Percentiles rank a stretch among this genome's conserved stretches.
Conservation (phyloP, 2,797 vertebrate species). For the Esox lucius region DNA sequence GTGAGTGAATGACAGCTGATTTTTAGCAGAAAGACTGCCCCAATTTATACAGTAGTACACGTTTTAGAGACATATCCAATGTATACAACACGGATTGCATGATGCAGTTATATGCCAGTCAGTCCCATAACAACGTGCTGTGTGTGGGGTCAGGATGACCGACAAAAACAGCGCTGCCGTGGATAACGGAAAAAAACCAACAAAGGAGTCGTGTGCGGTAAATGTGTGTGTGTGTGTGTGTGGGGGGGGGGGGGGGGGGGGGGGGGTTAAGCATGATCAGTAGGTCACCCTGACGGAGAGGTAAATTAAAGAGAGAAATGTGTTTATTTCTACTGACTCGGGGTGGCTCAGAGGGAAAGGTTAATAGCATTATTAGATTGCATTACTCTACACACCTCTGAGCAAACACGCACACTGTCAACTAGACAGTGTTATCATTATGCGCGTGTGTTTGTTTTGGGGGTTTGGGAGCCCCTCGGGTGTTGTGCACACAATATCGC, state of each 20-base stretch:
- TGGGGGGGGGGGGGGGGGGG: neutral
- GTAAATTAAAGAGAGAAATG: neutral
- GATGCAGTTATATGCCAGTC: no score
- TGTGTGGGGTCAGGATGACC: no score
- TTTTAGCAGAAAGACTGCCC: no score
- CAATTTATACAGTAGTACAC: no score
- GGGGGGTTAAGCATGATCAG: neutral
- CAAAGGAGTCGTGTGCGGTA: neutral
- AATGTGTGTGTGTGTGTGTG: neutral
- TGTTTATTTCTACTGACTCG: neutral
- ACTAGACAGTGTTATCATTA: neutral
- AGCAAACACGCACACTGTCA: slow-evolving; percentile 1
- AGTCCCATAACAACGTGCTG: no score
- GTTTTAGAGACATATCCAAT: no score
- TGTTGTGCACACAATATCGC: neutral
- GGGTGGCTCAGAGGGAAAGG: neutral
- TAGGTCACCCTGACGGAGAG: neutral
- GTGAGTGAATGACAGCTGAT: no score
- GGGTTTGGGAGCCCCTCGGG: neutral
- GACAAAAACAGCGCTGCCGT: no score
- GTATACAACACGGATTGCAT: no score
- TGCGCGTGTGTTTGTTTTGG: neutral
- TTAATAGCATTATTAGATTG: slow-evolving; percentile 1
- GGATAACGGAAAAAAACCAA: no score
- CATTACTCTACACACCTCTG: neutral